Percentiles rank a stretch among this genome's conserved stretches.
Conservation (phyloP, 2,113 vertebrate species). For the Recurvirostra avosetta region DNA sequence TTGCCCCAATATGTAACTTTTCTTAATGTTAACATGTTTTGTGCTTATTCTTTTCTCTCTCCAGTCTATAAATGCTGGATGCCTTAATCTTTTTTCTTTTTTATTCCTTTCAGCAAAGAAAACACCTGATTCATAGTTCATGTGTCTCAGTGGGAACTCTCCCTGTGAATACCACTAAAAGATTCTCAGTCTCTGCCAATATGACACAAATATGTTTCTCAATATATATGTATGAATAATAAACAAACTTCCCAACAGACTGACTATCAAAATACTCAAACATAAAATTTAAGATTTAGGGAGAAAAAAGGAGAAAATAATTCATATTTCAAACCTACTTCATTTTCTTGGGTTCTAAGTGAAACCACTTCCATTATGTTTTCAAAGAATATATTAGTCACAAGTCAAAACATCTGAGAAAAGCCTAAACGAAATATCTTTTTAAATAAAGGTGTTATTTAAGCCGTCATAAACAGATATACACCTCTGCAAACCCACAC, state of each 20-base stretch:
- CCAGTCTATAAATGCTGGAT: neutral
- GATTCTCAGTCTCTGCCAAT: neutral
- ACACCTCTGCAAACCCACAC: neutral
- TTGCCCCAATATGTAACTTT: neutral
- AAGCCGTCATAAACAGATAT: neutral
- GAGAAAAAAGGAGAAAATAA: neutral
- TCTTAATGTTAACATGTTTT: neutral
- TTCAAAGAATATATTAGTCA: neutral
- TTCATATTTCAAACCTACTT: neutral
- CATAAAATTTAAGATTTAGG: neutral
- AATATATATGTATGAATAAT: neutral
- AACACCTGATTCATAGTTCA: neutral
- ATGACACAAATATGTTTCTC: neutral
- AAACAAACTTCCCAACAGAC: neutral
- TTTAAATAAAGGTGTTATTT: neutral
- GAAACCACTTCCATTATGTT: neutral
- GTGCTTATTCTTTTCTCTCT: fast-evolving
- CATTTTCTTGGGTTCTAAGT: neutral
- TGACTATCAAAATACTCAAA: neutral
- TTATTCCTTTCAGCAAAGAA: neutral
- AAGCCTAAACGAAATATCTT: neutral
- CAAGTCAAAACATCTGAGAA: neutral
- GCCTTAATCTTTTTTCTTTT: neutral
- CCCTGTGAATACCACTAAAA: neutral
- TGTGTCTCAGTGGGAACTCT: neutral